A percentile compares a stretch with the other conserved stretches of the same genome.
phyloP scores from a whole-genome alignment of 2,113 vertebrate species.

The Melanotaenia duboulayi region DNA sequence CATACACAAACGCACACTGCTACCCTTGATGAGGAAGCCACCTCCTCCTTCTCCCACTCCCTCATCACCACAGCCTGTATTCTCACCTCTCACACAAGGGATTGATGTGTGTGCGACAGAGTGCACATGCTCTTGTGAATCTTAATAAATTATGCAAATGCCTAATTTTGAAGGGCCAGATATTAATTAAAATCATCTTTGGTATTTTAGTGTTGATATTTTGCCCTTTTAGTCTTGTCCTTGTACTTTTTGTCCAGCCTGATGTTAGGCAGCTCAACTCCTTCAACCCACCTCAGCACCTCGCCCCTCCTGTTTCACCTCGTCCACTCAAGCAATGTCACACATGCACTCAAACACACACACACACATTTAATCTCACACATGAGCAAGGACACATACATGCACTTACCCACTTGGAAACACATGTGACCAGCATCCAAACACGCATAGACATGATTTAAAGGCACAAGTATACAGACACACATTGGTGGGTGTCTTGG shows the following conservation, averaged over 20 bases:
- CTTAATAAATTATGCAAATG: constrained; percentile 96
- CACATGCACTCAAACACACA: constrained; percentile 43
- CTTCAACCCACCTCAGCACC: constrained; percentile 10
- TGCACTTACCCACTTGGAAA: constrained; percentile 38
- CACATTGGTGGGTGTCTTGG: constrained; percentile 69
- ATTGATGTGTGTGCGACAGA: constrained; percentile 56
- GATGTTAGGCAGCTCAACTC: constrained; percentile 22
- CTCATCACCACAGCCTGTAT: constrained; percentile 61
- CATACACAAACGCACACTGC: constrained; percentile 32
- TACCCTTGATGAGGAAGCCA: constrained; percentile 35
- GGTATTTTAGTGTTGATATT: constrained; percentile 69
- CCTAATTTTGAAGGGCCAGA: constrained; percentile 74
- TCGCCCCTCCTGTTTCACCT: constrained; percentile 6
- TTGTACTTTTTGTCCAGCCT: constrained; percentile 42
- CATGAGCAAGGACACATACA: constrained; percentile 31
- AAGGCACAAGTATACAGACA: constrained; percentile 43
- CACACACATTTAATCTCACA: constrained; percentile 41
- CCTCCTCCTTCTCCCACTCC: constrained; percentile 14
- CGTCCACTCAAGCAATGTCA: constrained; percentile 31
- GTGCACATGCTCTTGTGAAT: constrained; percentile 73
- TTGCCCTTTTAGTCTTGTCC: constrained; percentile 22
- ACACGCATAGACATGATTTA: constrained; percentile 42
- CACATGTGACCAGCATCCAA: constrained; percentile 14
- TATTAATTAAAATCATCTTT: constrained; percentile 47
- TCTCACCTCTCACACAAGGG: constrained; percentile 72